Conservation (phyloP, 2,888 invertebrate species). For the Diarsia mendica region DNA sequence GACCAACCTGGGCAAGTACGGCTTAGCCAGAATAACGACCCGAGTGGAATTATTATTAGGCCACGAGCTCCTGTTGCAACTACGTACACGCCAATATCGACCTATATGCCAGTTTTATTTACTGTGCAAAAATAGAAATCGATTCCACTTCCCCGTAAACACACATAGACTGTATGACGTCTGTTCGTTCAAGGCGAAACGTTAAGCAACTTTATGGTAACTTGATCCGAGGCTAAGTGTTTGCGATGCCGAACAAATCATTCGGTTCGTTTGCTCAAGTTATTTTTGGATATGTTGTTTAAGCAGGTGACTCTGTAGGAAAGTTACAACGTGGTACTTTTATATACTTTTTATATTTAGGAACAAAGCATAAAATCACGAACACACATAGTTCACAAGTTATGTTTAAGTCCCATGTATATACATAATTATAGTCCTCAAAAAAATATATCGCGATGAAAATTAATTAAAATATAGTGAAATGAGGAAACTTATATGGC, state of each 20-base stretch:
- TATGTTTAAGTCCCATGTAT: too few species aligned
- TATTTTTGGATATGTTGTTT: constrained; percentile 29
- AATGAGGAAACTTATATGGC: too few species aligned
- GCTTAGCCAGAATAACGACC: too few species aligned
- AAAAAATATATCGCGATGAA: too few species aligned
- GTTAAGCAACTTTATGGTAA: constrained; percentile 45
- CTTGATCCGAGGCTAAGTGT: constrained; percentile 46
- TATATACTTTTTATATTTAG: background rate
- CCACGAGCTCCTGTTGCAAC: background rate
- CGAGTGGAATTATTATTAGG: too few species aligned
- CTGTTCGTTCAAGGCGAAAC: constrained; percentile 37
- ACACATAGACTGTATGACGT: constrained; percentile 40
- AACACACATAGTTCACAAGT: background rate
- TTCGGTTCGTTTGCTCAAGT: constrained; percentile 28
- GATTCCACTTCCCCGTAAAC: constrained; percentile 4
- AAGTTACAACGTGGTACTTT: background rate
- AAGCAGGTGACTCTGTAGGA: background rate
- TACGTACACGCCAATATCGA: background rate
- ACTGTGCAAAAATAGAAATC: constrained; percentile 19
- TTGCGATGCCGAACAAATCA: constrained; percentile 46
- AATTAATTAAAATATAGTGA: too few species aligned
- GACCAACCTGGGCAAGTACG: too few species aligned
- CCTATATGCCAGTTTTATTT: background rate
- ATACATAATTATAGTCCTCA: too few species aligned
- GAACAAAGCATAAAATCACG: background rate